Conservation (phyloP, 2,888 invertebrate genomes). For the Perdita meconis region DNA sequence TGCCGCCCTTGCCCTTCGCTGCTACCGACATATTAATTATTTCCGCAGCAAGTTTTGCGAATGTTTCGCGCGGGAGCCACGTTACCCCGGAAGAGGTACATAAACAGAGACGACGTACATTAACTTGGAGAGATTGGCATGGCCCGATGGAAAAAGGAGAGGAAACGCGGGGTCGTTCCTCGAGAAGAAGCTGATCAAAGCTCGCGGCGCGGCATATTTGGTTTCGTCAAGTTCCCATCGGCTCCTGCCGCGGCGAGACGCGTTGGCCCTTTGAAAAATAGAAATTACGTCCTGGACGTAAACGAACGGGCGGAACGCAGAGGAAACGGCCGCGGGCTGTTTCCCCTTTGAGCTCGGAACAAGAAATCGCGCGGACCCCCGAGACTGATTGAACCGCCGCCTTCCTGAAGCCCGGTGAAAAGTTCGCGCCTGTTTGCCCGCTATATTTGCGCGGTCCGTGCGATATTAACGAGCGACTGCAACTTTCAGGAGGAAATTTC, state of each 20-base stretch:
- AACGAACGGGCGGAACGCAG: slow-evolving; percentile 63
- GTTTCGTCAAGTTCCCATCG: slow-evolving; percentile 66
- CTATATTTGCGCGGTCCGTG: slow-evolving; percentile 45
- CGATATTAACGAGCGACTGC: slow-evolving; percentile 54
- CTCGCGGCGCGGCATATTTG: slow-evolving; percentile 66
- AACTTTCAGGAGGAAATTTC: background rate
- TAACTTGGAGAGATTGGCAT: slow-evolving; percentile 50
- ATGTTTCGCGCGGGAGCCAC: slow-evolving; percentile 30
- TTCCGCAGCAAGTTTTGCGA: slow-evolving; percentile 14
- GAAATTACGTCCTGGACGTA: slow-evolving; percentile 68
- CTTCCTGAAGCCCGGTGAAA: too few species aligned
- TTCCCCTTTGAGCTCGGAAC: slow-evolving; percentile 61
- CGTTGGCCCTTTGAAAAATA: slow-evolving; percentile 68
- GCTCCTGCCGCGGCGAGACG: slow-evolving; percentile 3
- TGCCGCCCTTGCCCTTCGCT: background rate
- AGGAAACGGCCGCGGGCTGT: slow-evolving; percentile 61
- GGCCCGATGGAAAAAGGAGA: slow-evolving; percentile 47
- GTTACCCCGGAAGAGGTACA: slow-evolving; percentile 59
- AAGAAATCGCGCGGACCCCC: slow-evolving; percentile 55
- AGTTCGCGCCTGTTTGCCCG: slow-evolving; percentile 56
- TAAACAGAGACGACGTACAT: slow-evolving; percentile 68
- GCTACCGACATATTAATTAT: slow-evolving; percentile 42
- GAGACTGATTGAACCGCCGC: slow-evolving; percentile 62
- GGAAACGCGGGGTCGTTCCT: slow-evolving; percentile 19
- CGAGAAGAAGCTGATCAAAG: slow-evolving; percentile 69